Base-by-base conservation (phyloP, 2,113 vertebrate species). In the Galbula dea region DNA sequence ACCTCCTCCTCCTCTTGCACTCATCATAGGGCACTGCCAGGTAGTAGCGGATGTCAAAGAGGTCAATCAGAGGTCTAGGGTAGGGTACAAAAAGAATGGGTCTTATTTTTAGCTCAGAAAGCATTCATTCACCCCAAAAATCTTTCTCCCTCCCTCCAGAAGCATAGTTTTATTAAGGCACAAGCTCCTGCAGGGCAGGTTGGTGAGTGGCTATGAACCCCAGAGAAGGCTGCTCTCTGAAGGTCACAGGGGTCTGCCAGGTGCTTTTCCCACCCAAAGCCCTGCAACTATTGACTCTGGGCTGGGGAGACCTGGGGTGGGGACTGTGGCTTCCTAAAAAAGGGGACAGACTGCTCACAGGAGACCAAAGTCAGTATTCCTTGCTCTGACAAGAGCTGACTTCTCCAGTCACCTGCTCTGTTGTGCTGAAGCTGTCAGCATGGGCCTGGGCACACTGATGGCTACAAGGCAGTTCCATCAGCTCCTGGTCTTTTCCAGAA, bases 1-100 rank as follows among this genome's bases (percentile, higher is more conserved):
- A 99, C 99, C 99, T 98, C 90, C 99, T 99, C 96, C 99, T 98
- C 97, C 97, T 97, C 94, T 99, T 99, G 98, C 99, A 99, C 85
- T 99, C 99, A 16, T 98, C 97, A 0, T 99, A 99, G 0, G 99
- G 99, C 92, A 99, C 97, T 11, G 98, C 98, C 97, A 99, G 97
- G 96, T 99, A 99, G 93, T 98, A 99, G 15, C 98, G 96, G 11
- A 98, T 95, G 97, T 98, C 97, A 3, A 98, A 98, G 30, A 99
- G 96, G 75, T 99, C 98, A 55, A 98, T 95, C 97, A 99, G 98
- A 21, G 99, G 98, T 81, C 99, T 99, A 91, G 21, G 82, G 39
- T 1, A 78, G 49, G 48, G 36, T 2, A 92, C 61, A 52, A 48
- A 63, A 69, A 62, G 85, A 18, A 30, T 14, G 30, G 15, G 11